Evolutionary conservation across 2,113 vertebrate species (phyloP), one percentile per base, ranked within the genome.

Genomic region (Protobothrops mucrosquamatus): DNA sequence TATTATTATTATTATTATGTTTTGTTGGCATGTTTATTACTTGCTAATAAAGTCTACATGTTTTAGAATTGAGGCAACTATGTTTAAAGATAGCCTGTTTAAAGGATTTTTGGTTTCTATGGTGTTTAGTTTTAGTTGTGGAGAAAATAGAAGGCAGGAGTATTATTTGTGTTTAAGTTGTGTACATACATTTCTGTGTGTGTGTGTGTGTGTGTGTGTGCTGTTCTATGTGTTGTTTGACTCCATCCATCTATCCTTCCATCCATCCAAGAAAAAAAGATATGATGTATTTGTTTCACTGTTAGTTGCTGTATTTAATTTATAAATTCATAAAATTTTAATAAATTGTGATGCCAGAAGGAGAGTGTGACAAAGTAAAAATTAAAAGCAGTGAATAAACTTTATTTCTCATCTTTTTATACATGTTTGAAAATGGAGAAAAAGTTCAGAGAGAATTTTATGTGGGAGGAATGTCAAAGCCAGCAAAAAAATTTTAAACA

Each of bases 271-370:
- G 69, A 39, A 81, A 39, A 39, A 81, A 39, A 81, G 34, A 81
- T 8, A 39, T 95, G 29, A 26, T 59, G 18, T 26, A 18, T 5
- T 0, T 57, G 93, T 94, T 96, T 39, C 0, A 23, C 89, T 92
- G 24, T 0, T 0, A 1, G 2, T 87, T 85, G 56, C 59, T 89
- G 4, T 94, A 87, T 94, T 93, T 54, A 91, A 24, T 14, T 92
- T 92, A 8, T 88, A 91, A 55, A 90, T 1, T 87, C 54, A 29
- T 88, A 89, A 87, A 94, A 0, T 55, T 95, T 94, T 46, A 90
- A 39, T 43, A 95, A 91, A 87, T 91, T 95, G 26, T 94, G 91
- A 89, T 94, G 51, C 92, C 91, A 92, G 0, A 69, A 93, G 93
- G 29, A 69, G 26, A n/a, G 39, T 85, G 12, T 88, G 29, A 64